A percentile compares a stretch with the other conserved stretches of the same genome.
These are phyloP conservation scores for Drosophila borborema DNA, from an alignment of 2,888 invertebrate genomes.

Conservation along the genomic window DNA sequence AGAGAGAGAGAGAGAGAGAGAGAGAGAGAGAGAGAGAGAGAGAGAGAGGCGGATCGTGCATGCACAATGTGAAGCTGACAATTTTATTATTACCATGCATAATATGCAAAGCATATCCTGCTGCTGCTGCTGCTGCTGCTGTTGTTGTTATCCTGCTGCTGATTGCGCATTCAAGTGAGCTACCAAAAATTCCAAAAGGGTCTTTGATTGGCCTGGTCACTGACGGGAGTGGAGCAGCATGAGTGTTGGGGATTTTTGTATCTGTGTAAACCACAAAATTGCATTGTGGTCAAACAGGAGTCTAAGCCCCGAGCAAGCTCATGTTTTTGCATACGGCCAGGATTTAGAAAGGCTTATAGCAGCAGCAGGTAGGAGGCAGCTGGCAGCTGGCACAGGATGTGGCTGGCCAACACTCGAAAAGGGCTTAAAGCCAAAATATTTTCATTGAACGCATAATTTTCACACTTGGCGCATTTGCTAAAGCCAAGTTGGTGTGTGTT, in stretches of 20 bases:
- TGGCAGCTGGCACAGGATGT: constrained; percentile 16
- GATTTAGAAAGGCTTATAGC: constrained; percentile 42
- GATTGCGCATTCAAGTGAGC: constrained; percentile 62
- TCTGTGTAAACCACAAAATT: constrained; percentile 67
- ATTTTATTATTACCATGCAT: constrained; percentile 56
- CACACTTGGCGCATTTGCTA: constrained; percentile 58
- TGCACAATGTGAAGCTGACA: constrained; percentile 27
- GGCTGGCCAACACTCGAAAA: neutral
- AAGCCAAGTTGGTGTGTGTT: constrained; percentile 10
- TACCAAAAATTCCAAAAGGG: constrained; percentile 11
- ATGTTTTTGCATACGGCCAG: constrained; percentile 56
- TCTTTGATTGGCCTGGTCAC: neutral
- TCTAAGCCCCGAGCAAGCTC: constrained; percentile 35
- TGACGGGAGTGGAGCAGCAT: neutral
- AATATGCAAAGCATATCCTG: constrained; percentile 32
- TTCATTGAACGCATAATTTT: constrained; percentile 74
- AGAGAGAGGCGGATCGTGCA: neutral
- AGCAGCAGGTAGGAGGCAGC: constrained; percentile 10
- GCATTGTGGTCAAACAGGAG: constrained; percentile 63
- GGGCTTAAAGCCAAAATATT: constrained; percentile 55
- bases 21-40: too few species aligned
- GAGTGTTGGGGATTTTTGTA: constrained; percentile 22
- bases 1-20: too few species aligned
- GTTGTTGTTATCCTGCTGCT: constrained; percentile 33
- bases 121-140: constrained; percentile 27